Evolutionary conservation across 2,797 vertebrate species (phyloP).

Genomic region (Numenius phaeopus): DNA sequence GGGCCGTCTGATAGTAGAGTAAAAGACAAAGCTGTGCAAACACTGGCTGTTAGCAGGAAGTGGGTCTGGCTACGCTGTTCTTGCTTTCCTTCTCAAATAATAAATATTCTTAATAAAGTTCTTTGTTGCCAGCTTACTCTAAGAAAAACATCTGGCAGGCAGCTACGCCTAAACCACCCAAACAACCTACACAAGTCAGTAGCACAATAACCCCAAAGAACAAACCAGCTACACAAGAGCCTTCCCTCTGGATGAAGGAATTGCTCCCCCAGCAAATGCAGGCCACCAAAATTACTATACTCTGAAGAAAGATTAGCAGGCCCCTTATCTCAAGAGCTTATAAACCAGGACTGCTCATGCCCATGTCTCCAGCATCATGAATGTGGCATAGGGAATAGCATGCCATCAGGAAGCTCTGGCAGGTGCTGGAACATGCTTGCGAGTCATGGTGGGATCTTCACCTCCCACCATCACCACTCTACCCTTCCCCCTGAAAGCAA

Average conservation of each 20-base stretch:
- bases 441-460: neutral
- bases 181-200: neutral
- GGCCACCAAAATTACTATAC: neutral
- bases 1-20: neutral
- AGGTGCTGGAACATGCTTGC: neutral
- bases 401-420: neutral
- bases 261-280: neutral
- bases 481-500: neutral
- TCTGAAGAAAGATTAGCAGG: neutral
- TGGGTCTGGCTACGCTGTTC: accelerated
- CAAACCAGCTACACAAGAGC: neutral
- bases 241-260: neutral
- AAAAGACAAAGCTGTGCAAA: neutral
- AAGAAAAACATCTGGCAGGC: neutral
- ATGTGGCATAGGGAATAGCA: accelerated
- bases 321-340: neutral
- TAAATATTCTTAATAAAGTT: neutral
- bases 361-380: neutral
- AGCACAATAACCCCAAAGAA: neutral
- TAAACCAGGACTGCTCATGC: neutral
- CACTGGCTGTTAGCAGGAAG: neutral
- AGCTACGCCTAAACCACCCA: neutral
- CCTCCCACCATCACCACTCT: neutral
- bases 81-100: neutral
- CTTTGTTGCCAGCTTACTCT: neutral